Evolutionary conservation across 1,140 invertebrate genomes (phyloP), one percentile per base, ranked within the genome.

Genomic region (Brevipalpus yothersi): DNA sequence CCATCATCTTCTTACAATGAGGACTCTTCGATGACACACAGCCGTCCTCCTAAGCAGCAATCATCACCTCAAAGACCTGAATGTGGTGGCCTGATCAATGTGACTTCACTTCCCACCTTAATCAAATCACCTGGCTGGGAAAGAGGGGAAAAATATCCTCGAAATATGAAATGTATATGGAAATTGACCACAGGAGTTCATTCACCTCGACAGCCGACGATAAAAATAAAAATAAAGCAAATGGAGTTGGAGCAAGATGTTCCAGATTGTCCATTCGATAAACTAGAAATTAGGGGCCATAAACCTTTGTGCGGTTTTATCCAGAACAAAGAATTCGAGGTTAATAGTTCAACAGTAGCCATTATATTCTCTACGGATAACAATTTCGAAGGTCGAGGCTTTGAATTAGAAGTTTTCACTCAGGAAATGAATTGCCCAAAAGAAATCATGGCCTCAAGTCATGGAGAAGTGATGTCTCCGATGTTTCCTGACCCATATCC

Each of bases 401-500:
- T 66, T 43, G 58, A 63, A 2, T 19, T 65, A 13, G 58, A 63
- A 54, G 57, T 65, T 23, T 61, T 59, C 41, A 55, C 59, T 1
- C 58, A 66, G 40, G 43, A 23, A 1, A 43, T 45, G 1, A 61
- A 59, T 61, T 63, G 65, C 63, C 59, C 42, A 2, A 21, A 12
- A 9, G 58, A 58, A 8, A 57, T 42, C 17, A 58, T 63, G n/a
- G 53, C 41, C 4, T 57, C 61, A 8, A 21, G 13, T 4, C 31
- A 51, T 31, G 59, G 60, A 1, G 69, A 72, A 0, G 70, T 82
- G 1, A 76, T 77, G 4, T 81, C 79, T 69, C 82, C 82, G 1
- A 76, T 76, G 19, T 83, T 81, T 69, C 82, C 82, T 1, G 72
- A 76, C 1, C 73, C 75, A 2, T 83, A 84, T 70, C 80, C 81